Percentiles rank a stretch among this genome's conserved stretches.
phyloP scores from a whole-genome alignment of 2,113 vertebrate species.

The Spilogale gracilis region DNA sequence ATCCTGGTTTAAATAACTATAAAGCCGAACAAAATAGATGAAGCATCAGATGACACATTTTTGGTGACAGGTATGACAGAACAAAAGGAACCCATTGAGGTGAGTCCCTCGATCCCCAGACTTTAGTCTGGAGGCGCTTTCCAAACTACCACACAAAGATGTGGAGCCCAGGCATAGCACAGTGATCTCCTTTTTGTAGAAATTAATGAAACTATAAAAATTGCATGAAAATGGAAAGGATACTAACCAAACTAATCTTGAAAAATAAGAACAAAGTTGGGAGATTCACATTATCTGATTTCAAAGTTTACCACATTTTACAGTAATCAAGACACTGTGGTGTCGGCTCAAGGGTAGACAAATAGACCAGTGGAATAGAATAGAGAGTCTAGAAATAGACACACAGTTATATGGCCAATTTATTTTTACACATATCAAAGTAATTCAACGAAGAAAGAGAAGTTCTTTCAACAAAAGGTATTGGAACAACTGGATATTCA shows the following conservation, averaged over 20 bases:
- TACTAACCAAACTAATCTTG: background rate
- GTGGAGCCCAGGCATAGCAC: background rate
- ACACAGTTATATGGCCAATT: background rate
- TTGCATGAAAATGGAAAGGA: background rate
- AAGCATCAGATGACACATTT: background rate
- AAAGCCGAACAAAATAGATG: background rate
- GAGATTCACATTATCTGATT: background rate
- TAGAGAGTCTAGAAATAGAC: conserved; percentile 33
- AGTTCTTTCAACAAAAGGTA: conserved; percentile 53
- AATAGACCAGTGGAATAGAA: background rate
- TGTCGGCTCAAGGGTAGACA: background rate
- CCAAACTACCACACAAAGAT: background rate
- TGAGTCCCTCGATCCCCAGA: background rate
- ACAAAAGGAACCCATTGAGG: background rate
- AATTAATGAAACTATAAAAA: conserved; percentile 30
- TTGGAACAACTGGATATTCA: background rate
- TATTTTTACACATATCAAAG: conserved; percentile 50
- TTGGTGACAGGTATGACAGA: background rate
- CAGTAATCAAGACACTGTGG: background rate
- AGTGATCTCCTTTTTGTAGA: background rate
- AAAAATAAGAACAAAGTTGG: conserved; percentile 50
- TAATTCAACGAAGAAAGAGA: conserved; percentile 23
- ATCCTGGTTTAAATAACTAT: background rate
- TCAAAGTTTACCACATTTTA: conserved; percentile 50
- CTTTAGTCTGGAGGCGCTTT: background rate